phyloP scores from a whole-genome alignment of 1,140 invertebrate genomes.

The Procambarus clarkii region DNA sequence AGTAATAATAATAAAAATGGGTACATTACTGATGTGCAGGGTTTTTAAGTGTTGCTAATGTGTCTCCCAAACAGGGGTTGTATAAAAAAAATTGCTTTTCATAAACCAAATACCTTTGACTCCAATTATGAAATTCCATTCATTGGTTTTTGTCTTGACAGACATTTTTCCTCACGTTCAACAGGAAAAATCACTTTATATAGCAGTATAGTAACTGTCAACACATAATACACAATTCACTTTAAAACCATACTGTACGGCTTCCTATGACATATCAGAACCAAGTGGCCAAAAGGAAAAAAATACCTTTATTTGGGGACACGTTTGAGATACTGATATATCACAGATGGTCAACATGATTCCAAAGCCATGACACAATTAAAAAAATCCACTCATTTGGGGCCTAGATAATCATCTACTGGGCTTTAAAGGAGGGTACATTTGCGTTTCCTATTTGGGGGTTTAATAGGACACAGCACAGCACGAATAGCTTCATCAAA shows the following conservation, averaged over 20 bases:
- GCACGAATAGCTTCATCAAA: conserved; percentile 99
- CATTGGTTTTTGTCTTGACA: conserved; percentile 5
- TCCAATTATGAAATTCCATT: background rate
- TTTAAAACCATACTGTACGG: conserved; percentile 3
- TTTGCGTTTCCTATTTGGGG: conserved; percentile 83
- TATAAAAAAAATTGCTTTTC: background rate
- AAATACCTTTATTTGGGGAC: background rate
- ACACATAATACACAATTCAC: conserved; percentile 8
- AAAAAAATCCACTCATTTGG: conserved; percentile 10
- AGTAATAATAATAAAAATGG: background rate
- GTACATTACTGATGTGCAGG: background rate
- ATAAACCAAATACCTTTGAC: background rate
- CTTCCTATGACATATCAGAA: conserved; percentile 1
- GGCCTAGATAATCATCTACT: background rate
- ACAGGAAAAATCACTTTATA: background rate
- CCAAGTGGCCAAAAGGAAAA: conserved; percentile 8
- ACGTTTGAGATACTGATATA: background rate
- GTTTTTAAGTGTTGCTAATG: background rate
- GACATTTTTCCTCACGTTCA: background rate
- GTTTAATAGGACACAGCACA: conserved; percentile 93
- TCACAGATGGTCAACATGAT: conserved; percentile 29
- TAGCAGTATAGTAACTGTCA: background rate
- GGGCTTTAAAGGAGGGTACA: conserved; percentile 86
- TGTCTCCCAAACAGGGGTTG: background rate
- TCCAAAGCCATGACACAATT: conserved; percentile 18